Evolutionary conservation across 2,113 vertebrate genomes (phyloP).

Genomic region (Progne subis): DNA sequence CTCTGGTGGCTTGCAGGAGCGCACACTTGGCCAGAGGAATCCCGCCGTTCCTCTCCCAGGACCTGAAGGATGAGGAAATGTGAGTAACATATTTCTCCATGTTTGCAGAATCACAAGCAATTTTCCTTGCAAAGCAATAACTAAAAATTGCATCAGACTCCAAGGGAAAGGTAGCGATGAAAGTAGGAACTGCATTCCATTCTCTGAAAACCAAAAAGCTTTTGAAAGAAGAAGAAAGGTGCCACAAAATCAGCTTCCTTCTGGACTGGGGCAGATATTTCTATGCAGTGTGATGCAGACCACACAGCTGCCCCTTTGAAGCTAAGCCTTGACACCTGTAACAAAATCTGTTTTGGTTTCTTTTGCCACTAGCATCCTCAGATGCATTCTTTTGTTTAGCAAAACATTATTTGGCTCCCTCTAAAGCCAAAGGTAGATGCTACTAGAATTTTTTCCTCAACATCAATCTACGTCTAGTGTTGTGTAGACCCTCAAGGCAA

Average conservation of each 20-base stretch:
- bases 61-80: not conserved
- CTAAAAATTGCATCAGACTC: slow-evolving; percentile 17
- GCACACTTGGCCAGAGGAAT: not conserved
- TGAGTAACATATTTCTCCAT: not conserved
- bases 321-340: not conserved
- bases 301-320: not conserved
- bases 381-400: not conserved
- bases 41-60: not conserved
- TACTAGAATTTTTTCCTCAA: not conserved
- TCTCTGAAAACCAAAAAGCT: not conserved
- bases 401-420: not conserved
- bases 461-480: not conserved
- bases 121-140: not conserved
- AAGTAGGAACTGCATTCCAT: slow-evolving; percentile 23
- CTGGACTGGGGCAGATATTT: not conserved
- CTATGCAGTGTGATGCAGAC: not conserved
- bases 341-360: not conserved
- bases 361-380: not conserved
- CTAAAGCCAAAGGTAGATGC: not conserved
- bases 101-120: slow-evolving; percentile 2
- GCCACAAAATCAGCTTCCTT: slow-evolving; percentile 3
- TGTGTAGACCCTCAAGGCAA: not conserved
- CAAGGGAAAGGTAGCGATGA: not conserved
- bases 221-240: slow-evolving; percentile 15
- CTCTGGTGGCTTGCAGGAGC: not conserved